Base-by-base conservation (phyloP, 2,888 invertebrate genomes). In the Ditylenchus weischeri region DNA sequence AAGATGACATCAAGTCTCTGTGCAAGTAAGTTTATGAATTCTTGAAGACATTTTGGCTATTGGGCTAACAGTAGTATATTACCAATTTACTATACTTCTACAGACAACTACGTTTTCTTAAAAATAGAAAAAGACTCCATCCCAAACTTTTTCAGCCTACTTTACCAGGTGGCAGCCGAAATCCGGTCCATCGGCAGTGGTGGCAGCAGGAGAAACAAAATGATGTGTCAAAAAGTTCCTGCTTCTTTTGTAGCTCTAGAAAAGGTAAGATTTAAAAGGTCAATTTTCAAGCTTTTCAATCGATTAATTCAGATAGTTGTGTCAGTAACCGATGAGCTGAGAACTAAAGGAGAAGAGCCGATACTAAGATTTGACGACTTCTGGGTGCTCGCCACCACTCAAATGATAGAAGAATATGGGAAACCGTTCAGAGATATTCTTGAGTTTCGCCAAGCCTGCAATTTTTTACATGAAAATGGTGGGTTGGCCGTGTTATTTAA, bases 401-500 rank as follows among this genome's bases (percentile, higher is more conserved):
- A 71, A 61, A 77, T 79, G 72, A 71, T 64, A 19, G 66, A 65
- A 50, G 73, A 76, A 57, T 75, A 72, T 49, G 78, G 75, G 19
- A 49, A 75, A 49, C 74, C 75, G 83, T 80, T 87, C 93, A n/a
- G 94, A 92, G 83, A 84, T 69, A 57, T 76, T 57, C 90, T 91
- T 0, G 95, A 95, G 84, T 84, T 95, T 63, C 91, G 92, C 79
- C 93, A 95, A 83, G 98, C 96, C 0, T 94, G 95, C 0, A 88
- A 93, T 83, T 98, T 98, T 85, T 87, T 98, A 0, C 96, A 98
- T 83, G 98, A 98, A 81, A 96, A 96, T 84, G 96, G 92, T 88
- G 47, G 36, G 29, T 29, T 29, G 29, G 29, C 29, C 29, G 5
- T 29, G 29, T 29, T 5, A 29, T 29, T 29, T 29, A 29, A 29